These are phyloP conservation scores for Phocides pigmalion DNA, from an alignment of 1,140 invertebrate species.

Conservation along the genomic window DNA sequence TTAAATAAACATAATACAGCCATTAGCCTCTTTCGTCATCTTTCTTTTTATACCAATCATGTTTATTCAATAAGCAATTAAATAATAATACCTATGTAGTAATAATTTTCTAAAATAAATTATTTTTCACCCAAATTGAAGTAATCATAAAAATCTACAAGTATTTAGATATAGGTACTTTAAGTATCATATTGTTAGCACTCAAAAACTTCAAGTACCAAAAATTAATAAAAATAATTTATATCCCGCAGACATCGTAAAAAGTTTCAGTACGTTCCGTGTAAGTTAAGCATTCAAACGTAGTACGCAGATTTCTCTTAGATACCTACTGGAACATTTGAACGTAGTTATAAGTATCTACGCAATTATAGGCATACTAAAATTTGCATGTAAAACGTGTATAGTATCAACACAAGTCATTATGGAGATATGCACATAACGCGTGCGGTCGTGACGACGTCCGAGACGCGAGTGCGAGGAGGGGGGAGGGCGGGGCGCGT, in stretches of 20 bases:
- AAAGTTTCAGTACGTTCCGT: not conserved
- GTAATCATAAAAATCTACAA: too few relatives aligned
- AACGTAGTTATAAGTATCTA: not conserved
- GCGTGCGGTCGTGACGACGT: constrained; percentile 39
- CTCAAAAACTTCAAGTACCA: constrained; percentile 12
- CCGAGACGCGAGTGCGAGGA: constrained; percentile 44
- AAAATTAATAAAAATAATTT: constrained; percentile 8
- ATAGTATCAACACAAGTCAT: constrained; percentile 13
- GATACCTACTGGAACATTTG: too few relatives aligned
- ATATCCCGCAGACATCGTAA: constrained; percentile 9
- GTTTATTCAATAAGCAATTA: too few relatives aligned
- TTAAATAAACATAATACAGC: too few relatives aligned
- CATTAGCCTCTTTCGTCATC: too few relatives aligned
- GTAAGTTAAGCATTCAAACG: constrained; percentile 7
- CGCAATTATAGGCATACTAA: not conserved
- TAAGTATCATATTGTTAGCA: not conserved
- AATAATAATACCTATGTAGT: too few relatives aligned
- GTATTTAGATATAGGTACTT: not conserved
- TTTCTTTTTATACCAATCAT: too few relatives aligned
- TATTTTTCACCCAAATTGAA: too few relatives aligned
- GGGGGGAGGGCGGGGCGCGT: constrained; percentile 50
- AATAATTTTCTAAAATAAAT: too few relatives aligned
- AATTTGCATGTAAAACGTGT: constrained; percentile 7
- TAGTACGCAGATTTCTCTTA: too few relatives aligned
- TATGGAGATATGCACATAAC: constrained; percentile 22